These are phyloP conservation scores for Sinodicranocentrus sp. DNA, from an alignment of 2,888 invertebrate species.

Conservation along the genomic window DNA sequence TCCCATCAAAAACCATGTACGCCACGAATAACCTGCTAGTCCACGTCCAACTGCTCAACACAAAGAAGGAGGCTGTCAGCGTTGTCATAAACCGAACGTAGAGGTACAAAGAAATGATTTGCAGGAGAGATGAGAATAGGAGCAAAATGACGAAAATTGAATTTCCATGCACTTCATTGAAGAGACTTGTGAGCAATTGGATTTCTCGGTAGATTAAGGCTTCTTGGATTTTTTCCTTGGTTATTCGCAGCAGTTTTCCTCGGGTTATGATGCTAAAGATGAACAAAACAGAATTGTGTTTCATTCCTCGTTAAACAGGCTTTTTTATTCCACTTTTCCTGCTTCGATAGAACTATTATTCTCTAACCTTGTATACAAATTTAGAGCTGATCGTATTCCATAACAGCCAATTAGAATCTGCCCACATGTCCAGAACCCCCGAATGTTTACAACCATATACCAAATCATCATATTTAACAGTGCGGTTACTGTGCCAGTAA, in stretches of 20 bases:
- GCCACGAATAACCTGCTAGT: conserved; percentile 54
- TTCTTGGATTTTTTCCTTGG: conserved; percentile 53
- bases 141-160: conserved; percentile 50
- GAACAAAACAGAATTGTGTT: no score
- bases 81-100: conserved; percentile 50
- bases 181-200: conserved; percentile 57
- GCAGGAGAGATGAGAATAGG: conserved; percentile 45
- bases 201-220: conserved; percentile 59
- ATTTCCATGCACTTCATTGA: conserved; percentile 61
- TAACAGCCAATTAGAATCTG: conserved; percentile 56
- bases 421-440: conserved; percentile 54
- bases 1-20: conserved; percentile 55
- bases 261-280: conserved; percentile 50
- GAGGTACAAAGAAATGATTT: conserved; percentile 46
- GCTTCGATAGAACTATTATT: background rate
- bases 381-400: conserved; percentile 50
- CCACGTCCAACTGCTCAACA: conserved; percentile 60
- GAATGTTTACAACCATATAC: conserved; percentile 48
- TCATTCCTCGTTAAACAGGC: no score
- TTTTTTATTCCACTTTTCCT: no score
- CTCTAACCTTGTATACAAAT: conserved; percentile 43
- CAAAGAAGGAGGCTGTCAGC: conserved; percentile 47
- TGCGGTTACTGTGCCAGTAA: conserved; percentile 42
- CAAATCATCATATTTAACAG: conserved; percentile 54
- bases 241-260: conserved; percentile 51